These are phyloP conservation scores for Mechanitis mazaeus DNA, from an alignment of 2,888 invertebrate species.

Conservation along the genomic window DNA sequence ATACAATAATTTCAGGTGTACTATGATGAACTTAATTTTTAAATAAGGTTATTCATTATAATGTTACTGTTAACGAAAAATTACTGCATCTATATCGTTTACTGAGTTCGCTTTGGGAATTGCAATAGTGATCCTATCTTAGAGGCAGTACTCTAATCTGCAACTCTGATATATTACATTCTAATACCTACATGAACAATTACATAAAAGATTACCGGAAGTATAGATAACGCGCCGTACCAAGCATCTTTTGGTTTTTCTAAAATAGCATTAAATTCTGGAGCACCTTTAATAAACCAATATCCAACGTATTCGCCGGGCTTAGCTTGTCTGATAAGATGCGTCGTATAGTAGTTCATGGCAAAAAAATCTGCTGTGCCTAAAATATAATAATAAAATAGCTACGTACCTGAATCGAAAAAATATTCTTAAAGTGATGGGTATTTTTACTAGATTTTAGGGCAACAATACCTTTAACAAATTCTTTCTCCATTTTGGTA, in stretches of 20 bases:
- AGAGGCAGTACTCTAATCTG: too few species aligned
- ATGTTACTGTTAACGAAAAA: too few species aligned
- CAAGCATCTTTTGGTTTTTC: conserved; percentile 27
- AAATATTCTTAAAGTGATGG: too few species aligned
- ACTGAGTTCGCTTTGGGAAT: too few species aligned
- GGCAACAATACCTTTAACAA: conserved; percentile 41
- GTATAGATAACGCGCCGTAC: conserved; percentile 19
- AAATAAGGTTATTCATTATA: too few species aligned
- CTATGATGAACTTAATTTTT: too few species aligned
- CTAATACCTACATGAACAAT: too few species aligned
- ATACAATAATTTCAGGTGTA: neutral
- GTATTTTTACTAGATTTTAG: too few species aligned
- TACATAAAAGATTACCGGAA: conserved; percentile 27
- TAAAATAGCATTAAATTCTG: conserved; percentile 31
- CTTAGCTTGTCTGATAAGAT: conserved; percentile 30
- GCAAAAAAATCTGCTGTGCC: conserved; percentile 40
- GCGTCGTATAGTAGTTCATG: conserved; percentile 37
- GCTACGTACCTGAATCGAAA: too few species aligned
- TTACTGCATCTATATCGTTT: too few species aligned
- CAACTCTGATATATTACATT: too few species aligned
- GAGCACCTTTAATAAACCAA: conserved; percentile 31
- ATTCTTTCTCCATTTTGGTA: conserved; percentile 43
- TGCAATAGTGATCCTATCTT: too few species aligned
- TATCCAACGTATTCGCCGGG: conserved; percentile 30
- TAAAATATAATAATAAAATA: conserved; percentile 17